Conservation (phyloP, 2,888 invertebrate genomes). For the Limnephilus auricula region DNA sequence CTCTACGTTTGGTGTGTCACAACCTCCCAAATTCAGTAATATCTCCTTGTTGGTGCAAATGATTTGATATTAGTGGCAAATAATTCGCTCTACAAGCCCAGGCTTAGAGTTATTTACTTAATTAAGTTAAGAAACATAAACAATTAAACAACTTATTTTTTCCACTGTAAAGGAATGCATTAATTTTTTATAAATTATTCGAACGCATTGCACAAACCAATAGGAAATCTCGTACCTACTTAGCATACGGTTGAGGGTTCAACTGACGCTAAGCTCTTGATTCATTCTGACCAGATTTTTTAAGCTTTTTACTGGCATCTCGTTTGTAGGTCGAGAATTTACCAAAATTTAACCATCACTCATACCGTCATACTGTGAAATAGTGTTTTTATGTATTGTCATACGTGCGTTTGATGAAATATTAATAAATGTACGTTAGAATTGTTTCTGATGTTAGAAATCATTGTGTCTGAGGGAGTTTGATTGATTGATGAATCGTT, state of each 20-base stretch:
- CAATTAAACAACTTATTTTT: too few relatives aligned
- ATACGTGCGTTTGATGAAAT: not conserved
- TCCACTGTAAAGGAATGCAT: not conserved
- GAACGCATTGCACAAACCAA: too few relatives aligned
- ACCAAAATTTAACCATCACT: not conserved
- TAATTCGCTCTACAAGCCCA: not conserved
- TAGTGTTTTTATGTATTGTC: not conserved
- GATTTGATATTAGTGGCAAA: too few relatives aligned
- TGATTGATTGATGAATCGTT: not conserved
- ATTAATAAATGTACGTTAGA: not conserved
- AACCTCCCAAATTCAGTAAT: too few relatives aligned
- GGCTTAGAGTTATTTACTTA: not conserved
- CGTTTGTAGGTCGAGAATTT: not conserved
- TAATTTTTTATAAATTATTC: not conserved
- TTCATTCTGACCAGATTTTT: not conserved
- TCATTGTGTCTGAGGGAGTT: not conserved
- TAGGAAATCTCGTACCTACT: not conserved
- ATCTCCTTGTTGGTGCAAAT: too few relatives aligned
- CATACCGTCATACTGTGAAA: not conserved
- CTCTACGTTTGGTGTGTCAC: too few relatives aligned
- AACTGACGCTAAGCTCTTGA: not conserved
- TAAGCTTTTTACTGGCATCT: not conserved
- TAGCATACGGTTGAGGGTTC: not conserved
- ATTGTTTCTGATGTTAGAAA: not conserved
- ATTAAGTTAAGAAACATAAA: not conserved